Conservation (phyloP, 2,888 invertebrate species). For the Zygothrica quintamaculata region DNA sequence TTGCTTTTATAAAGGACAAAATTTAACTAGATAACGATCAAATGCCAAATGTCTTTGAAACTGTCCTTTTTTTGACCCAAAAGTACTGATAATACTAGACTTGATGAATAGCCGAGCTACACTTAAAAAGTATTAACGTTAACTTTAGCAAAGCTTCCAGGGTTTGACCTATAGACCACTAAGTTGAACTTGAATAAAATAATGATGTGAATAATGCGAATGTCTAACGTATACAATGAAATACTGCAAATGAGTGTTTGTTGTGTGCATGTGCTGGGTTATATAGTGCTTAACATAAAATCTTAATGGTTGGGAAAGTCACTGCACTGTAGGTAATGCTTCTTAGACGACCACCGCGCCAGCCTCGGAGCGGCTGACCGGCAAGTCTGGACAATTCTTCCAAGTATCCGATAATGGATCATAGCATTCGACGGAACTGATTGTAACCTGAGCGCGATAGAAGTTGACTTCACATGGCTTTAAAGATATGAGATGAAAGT, state of each 20-base stretch:
- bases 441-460: conserved; percentile 93
- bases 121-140: conserved; percentile 47
- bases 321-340: conserved; percentile 21
- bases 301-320: conserved; percentile 42
- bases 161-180: conserved; percentile 53
- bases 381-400: conserved; percentile 91
- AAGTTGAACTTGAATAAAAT: conserved; percentile 52
- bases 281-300: conserved; percentile 49
- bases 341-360: conserved; percentile 91
- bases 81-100: conserved; percentile 60
- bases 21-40: conserved; percentile 51
- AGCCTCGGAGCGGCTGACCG: conserved; percentile 93
- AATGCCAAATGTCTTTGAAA: conserved; percentile 10
- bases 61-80: background rate
- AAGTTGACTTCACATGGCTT: conserved; percentile 90
- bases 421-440: conserved; percentile 93
- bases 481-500: background rate
- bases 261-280: conserved; percentile 25
- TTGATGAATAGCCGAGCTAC: conserved; percentile 67
- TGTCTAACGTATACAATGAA: conserved; percentile 57
- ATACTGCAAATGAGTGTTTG: conserved; percentile 36
- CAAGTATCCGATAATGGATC: conserved; percentile 91
- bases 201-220: conserved; percentile 28
- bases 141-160: conserved; percentile 36
- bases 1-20: conserved; percentile 41